Base-by-base conservation (phyloP, 1,140 invertebrate genomes). In the Drosophila nigrodunni region DNA sequence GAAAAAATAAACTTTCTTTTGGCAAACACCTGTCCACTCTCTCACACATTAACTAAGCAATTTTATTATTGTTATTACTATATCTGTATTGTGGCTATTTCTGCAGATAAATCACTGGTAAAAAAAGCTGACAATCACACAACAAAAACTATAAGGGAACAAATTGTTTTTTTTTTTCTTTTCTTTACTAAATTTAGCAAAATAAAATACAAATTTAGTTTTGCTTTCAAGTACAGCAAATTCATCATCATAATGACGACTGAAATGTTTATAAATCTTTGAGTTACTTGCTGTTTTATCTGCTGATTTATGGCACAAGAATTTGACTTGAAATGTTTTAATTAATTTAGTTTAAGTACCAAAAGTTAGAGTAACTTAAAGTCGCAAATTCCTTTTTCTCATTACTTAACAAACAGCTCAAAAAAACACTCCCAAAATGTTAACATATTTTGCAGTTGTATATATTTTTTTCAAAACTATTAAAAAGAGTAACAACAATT, bases 401-500 rank as follows among this genome's bases (percentile, higher is more conserved):
- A 75, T 52, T 66, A 59, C 6, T 25, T 25, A 50, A 39, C 52
- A n/a, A 61, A 41, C 54, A 58, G 8, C 21, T 44, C 30, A 15
- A 15, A 15, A 35, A 37, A 76, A 76, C 13, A 25, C 61, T 54
- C 35, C 9, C 66, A 57, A 76, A 55, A 46, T 71, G 41, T 66
- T 59, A 68, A 69, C 62, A 60, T 47, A 61, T 71, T 55, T 65
- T 30, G 37, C 61, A n/a, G 15, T 54, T 41, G 34, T 70, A 41
- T 57, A 58, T 52, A 54, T 50, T 59, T 77, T 78, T 46, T 46
- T 57, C 15, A 61, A 44, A 61, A 62, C 7, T 41, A 35, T 60
- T 54, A 75, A 37, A 39, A 64, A 57, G 59, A 81, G 61, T 66
- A 58, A 76, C 79, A 73, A 81, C 67, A 70, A 74, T 88, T 87